These are phyloP conservation scores for Leptocoma aspasia DNA, from an alignment of 2,113 vertebrate genomes.

Conservation along the genomic window DNA sequence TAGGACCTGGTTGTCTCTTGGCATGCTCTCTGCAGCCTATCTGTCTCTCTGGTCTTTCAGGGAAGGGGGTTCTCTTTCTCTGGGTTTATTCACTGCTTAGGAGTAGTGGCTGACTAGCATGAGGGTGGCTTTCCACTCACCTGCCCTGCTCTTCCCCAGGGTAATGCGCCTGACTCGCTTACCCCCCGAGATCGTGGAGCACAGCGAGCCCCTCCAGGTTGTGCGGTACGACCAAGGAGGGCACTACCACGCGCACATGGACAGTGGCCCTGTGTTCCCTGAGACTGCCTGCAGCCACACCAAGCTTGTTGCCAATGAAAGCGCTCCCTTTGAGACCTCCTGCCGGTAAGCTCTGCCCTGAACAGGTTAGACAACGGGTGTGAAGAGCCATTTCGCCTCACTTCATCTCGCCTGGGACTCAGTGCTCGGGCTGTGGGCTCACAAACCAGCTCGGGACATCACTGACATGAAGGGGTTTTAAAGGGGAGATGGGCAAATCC, in stretches of 20 bases:
- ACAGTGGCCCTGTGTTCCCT: constrained; percentile 85
- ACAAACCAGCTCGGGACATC: neutral
- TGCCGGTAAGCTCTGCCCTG: constrained; percentile 81
- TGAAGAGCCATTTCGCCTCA: neutral
- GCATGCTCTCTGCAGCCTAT: neutral
- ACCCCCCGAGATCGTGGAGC: constrained; percentile 85
- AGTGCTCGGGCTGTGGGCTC: neutral
- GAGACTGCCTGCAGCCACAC: constrained; percentile 91
- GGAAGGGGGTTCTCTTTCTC: constrained; percentile 29
- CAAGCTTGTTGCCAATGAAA: constrained; percentile 85
- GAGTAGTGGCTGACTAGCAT: neutral
- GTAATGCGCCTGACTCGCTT: constrained; percentile 88
- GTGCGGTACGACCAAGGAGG: constrained; percentile 89
- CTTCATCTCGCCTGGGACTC: fast-evolving
- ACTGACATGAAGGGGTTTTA: neutral
- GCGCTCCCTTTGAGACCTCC: constrained; percentile 84
- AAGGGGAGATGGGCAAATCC: neutral
- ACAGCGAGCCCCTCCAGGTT: constrained; percentile 93
- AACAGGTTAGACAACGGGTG: fast-evolving
- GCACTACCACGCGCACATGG: constrained; percentile 91
- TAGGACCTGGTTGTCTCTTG: neutral
- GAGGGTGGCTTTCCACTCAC: neutral
- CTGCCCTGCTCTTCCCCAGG: constrained; percentile 64
- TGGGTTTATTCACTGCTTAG: neutral
- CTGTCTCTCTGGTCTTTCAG: neutral